These are phyloP conservation scores for Ochropacha duplaris DNA, from an alignment of 2,888 invertebrate species.

Conservation along the genomic window DNA sequence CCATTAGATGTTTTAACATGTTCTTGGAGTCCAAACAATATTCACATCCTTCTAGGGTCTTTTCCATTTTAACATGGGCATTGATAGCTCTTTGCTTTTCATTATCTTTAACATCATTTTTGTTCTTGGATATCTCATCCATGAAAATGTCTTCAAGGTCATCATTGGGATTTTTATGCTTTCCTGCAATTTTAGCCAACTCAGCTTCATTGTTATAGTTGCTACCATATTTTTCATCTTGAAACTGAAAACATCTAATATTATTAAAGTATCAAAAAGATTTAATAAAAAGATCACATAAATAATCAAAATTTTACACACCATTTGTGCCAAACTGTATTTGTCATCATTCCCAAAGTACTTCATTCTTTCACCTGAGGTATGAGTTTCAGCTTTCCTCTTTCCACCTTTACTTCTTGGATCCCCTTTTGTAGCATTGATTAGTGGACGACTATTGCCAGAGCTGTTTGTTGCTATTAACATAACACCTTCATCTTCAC, in stretches of 20 bases:
- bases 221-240: constrained; percentile 90
- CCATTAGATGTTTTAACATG: constrained; percentile 92
- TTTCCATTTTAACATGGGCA: constrained; percentile 87
- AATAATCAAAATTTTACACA: constrained; percentile 62
- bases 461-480: constrained; percentile 86
- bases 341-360: constrained; percentile 96
- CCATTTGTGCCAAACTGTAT: constrained; percentile 92
- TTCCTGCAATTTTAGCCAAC: constrained; percentile 88
- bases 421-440: constrained; percentile 65
- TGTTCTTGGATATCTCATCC: constrained; percentile 87
- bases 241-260: constrained; percentile 85
- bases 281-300: constrained; percentile 5
- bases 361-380: constrained; percentile 87
- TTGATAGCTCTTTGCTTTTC: constrained; percentile 86
- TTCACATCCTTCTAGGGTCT: constrained; percentile 90
- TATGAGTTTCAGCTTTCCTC: constrained; percentile 88
- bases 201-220: constrained; percentile 91
- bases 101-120: constrained; percentile 84
- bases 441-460: constrained; percentile 87
- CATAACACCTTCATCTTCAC: constrained; percentile 80
- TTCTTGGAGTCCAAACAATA: constrained; percentile 92
- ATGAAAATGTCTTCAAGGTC: constrained; percentile 94
- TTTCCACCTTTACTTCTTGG: constrained; percentile 70
- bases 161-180: constrained; percentile 85
- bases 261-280: too few relatives aligned